Evolutionary conservation across 2,113 vertebrate species (phyloP).

Genomic region (Prinia subflava): DNA sequence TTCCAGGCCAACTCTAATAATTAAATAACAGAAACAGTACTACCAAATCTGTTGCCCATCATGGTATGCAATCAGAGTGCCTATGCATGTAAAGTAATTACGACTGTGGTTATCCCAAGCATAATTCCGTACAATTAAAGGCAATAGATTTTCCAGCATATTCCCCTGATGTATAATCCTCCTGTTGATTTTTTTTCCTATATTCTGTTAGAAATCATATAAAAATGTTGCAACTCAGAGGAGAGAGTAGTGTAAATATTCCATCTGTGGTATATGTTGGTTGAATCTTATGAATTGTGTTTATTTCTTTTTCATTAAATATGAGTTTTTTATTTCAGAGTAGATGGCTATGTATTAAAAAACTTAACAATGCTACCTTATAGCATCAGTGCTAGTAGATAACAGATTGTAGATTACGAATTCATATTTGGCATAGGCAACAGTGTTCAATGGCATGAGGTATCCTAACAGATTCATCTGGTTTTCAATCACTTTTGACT

Average conservation of each 20-base stretch:
- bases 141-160: neutral
- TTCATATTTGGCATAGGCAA: conserved; percentile 59
- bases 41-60: conserved; percentile 54
- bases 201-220: neutral
- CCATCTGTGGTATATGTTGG: neutral
- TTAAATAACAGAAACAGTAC: neutral
- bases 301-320: neutral
- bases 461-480: conserved; percentile 48
- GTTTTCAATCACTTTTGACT: conserved; percentile 58
- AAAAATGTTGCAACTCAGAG: neutral
- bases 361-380: conserved; percentile 25
- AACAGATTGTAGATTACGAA: conserved; percentile 53
- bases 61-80: neutral
- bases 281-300: neutral
- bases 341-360: conserved; percentile 23
- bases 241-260: neutral
- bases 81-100: neutral
- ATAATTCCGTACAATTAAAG: neutral
- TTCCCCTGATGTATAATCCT: neutral
- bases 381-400: conserved; percentile 24
- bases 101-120: neutral
- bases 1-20: conserved; percentile 18
- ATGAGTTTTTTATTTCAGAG: neutral
- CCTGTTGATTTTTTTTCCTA: neutral
- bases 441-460: conserved; percentile 62